Evolutionary conservation across 1,140 invertebrate species (phyloP).

Genomic region (Meloidogyne floridensis): DNA sequence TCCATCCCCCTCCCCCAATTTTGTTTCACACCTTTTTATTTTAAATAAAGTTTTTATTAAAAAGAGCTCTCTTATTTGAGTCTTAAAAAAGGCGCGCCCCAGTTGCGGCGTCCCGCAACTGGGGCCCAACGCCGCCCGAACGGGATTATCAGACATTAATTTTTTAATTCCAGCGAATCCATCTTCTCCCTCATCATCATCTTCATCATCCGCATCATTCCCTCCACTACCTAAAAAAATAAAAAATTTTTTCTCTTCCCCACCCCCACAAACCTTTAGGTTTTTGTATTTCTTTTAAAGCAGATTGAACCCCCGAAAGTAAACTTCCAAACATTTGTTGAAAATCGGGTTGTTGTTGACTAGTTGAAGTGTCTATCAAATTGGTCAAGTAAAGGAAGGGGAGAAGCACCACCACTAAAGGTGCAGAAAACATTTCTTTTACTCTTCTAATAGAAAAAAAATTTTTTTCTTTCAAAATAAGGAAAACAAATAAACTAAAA

Average conservation of each 20-base stretch:
- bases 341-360: neutral
- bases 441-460: too few species aligned
- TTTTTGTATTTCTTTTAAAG: neutral
- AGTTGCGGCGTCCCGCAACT: too few species aligned
- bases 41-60: too few species aligned
- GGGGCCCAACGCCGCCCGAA: too few species aligned
- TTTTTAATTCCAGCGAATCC: neutral
- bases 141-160: neutral
- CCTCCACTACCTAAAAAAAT: neutral
- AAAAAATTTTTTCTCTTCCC: neutral
- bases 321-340: conserved; percentile 9
- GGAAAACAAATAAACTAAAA: too few species aligned
- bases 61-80: too few species aligned
- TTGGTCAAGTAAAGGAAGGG: neutral
- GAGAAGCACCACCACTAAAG: neutral
- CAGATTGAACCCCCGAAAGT: neutral
- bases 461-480: too few species aligned
- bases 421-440: neutral
- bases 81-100: too few species aligned
- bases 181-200: neutral
- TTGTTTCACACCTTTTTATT: too few species aligned
- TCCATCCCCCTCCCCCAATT: too few species aligned
- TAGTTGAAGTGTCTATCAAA: neutral
- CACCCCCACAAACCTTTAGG: neutral
- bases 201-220: neutral